Evolutionary conservation across 1,140 invertebrate genomes (phyloP).

Genomic region (Drosophila melanica): DNA sequence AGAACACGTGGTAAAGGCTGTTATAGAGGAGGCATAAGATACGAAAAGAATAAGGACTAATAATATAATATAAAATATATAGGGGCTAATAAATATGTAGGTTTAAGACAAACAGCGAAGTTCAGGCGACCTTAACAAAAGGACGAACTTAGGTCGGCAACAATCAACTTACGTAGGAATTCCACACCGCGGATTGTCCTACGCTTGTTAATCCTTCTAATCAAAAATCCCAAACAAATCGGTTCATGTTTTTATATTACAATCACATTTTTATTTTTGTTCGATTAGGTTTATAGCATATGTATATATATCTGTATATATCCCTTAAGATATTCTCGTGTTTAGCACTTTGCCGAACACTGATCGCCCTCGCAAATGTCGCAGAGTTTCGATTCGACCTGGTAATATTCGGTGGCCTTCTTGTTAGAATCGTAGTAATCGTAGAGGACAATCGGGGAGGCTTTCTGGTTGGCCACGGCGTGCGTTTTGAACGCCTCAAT

Average conservation of each 20-base stretch:
- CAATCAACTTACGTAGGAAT: no score
- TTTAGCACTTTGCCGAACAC: slow-evolving; percentile 48
- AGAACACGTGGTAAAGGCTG: no score
- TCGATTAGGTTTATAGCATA: neutral
- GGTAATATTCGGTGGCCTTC: slow-evolving; percentile 80
- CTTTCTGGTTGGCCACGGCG: slow-evolving; percentile 93
- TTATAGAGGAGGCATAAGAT: no score
- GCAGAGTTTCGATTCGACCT: slow-evolving; percentile 71
- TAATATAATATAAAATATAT: no score
- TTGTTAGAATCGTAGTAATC: slow-evolving; percentile 96
- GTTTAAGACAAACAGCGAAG: no score
- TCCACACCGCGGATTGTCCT: no score
- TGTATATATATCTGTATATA: neutral
- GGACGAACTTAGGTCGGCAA: no score
- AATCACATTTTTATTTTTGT: slow-evolving; percentile 26
- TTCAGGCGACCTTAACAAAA: no score
- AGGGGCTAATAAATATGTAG: no score
- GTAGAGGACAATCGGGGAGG: slow-evolving; percentile 92
- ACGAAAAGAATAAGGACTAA: no score
- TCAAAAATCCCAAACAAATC: no score
- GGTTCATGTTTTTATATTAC: neutral
- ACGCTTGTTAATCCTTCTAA: no score
- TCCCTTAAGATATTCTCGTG: neutral
- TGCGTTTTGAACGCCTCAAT: slow-evolving; percentile 92
- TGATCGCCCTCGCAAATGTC: slow-evolving; percentile 71